Percentiles rank a stretch among this genome's conserved stretches.
Evolutionary conservation across 2,888 invertebrate species (phyloP).

Genomic region (Apeira syringaria): DNA sequence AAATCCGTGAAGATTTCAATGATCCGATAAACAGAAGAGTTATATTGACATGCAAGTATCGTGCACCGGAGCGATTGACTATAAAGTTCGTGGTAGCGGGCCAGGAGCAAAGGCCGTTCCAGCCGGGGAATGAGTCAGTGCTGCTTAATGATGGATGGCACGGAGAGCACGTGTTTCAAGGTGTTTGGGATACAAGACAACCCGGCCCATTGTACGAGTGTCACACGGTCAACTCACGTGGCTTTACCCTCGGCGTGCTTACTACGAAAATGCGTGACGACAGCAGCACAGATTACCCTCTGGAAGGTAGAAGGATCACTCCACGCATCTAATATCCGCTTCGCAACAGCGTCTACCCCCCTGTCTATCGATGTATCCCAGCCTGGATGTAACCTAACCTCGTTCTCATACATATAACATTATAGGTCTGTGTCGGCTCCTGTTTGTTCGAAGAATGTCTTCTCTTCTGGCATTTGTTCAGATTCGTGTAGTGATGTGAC

Average conservation of each 20-base stretch:
- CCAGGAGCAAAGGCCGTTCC: conserved; percentile 45
- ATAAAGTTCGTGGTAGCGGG: conserved; percentile 65
- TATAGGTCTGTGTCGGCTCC: conserved; percentile 11
- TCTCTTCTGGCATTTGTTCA: conserved; percentile 8
- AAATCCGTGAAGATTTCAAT: conserved; percentile 46
- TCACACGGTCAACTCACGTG: conserved; percentile 59
- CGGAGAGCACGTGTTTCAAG: conserved; percentile 55
- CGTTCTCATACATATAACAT: conserved; percentile 19
- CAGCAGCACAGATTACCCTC: not conserved
- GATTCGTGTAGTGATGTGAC: too few relatives aligned
- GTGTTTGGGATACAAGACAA: conserved; percentile 55
- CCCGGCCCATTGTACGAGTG: conserved; percentile 61
- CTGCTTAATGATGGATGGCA: conserved; percentile 61
- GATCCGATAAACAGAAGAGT: conserved; percentile 45
- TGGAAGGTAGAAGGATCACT: conserved; percentile 44
- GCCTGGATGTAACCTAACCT: conserved; percentile 24
- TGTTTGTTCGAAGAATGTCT: conserved; percentile 19
- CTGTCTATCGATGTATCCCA: conserved; percentile 21
- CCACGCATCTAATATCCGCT: conserved; percentile 8
- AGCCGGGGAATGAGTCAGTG: conserved; percentile 51
- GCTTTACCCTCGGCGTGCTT: conserved; percentile 63
- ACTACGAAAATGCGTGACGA: conserved; percentile 51
- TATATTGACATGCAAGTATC: conserved; percentile 67
- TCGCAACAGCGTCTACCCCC: conserved; percentile 19
- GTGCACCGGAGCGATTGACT: conserved; percentile 65